phyloP scores from a whole-genome alignment of 2,797 vertebrate species.

The Carduelis carduelis region DNA sequence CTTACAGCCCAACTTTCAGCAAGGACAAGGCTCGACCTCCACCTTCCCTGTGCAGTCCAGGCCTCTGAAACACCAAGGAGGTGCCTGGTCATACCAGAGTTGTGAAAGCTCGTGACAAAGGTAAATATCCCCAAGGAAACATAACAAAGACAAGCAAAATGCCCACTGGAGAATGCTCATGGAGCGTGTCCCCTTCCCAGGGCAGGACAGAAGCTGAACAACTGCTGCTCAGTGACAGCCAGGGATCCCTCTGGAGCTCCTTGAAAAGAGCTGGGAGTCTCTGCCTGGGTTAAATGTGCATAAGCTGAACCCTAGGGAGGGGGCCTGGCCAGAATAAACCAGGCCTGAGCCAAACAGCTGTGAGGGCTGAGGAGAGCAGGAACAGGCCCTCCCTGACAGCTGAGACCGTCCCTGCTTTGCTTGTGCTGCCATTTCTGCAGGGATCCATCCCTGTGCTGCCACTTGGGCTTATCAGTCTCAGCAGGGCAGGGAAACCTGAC shows the following conservation, averaged over 20 bases:
- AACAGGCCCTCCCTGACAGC: slow-evolving; percentile 64
- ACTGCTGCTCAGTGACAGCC: neutral
- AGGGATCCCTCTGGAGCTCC: neutral
- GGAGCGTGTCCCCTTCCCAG: neutral
- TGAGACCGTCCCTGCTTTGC: slow-evolving; percentile 47
- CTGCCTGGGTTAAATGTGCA: slow-evolving; percentile 47
- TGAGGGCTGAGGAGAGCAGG: neutral
- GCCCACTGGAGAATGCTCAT: neutral
- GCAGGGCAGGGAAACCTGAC: slow-evolving; percentile 43
- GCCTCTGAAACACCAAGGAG: neutral
- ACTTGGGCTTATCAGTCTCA: slow-evolving; percentile 75
- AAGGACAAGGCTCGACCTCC: neutral
- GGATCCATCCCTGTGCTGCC: slow-evolving; percentile 57
- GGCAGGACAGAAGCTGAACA: neutral
- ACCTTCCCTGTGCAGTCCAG: neutral
- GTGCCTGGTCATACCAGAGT: neutral
- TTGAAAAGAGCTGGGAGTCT: slow-evolving; percentile 27
- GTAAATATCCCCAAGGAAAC: neutral
- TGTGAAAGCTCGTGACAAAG: neutral
- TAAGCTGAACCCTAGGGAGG: slow-evolving; percentile 23
- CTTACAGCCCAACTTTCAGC: neutral
- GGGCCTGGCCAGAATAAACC: neutral
- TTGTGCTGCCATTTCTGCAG: neutral
- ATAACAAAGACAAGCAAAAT: slow-evolving; percentile 5
- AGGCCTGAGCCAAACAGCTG: slow-evolving; percentile 48